phyloP scores from a whole-genome alignment of 92 coral and sea anemone species.

The Epizoanthus scotinus region DNA sequence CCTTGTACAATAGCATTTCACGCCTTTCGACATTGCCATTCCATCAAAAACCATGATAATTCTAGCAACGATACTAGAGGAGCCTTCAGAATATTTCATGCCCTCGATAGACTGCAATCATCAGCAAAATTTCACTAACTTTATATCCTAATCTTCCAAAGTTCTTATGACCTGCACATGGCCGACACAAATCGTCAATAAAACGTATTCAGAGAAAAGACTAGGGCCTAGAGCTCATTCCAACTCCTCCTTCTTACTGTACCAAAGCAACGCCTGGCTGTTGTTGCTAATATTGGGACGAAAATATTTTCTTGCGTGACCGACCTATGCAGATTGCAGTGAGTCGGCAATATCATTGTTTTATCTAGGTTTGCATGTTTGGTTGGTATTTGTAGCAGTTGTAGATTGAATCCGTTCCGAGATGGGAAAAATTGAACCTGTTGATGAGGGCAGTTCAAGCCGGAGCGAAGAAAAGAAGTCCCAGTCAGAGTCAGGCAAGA shows the following conservation, averaged over 20 bases:
- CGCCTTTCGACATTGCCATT: conserved; percentile 53
- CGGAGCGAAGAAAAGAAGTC: not conserved
- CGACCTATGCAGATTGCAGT: no score
- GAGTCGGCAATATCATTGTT: not conserved
- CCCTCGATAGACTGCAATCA: not conserved
- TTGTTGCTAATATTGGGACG: conserved; percentile 11
- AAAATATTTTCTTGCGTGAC: not conserved
- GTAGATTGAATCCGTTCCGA: not conserved
- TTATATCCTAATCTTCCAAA: not conserved
- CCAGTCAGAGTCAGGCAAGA: not conserved
- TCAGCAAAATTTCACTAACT: not conserved
- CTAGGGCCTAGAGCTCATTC: conserved; percentile 19
- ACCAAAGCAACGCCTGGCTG: not conserved
- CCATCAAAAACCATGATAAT: conserved; percentile 74
- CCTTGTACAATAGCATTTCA: conserved; percentile 79
- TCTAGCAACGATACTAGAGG: conserved; percentile 60
- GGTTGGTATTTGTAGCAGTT: not conserved
- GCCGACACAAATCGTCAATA: conserved; percentile 19
- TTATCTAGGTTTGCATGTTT: not conserved
- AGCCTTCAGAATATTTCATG: conserved; percentile 37
- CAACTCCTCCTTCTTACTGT: not conserved
- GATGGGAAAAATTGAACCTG: conserved; percentile 14
- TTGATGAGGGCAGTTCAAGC: not conserved
- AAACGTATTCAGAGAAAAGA: conserved; percentile 23
- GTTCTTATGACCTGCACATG: not conserved